A percentile compares a stretch with the other conserved stretches of the same genome.
Evolutionary conservation across 2,888 invertebrate species (phyloP).

Genomic region (Ectemnius cavifrons): DNA sequence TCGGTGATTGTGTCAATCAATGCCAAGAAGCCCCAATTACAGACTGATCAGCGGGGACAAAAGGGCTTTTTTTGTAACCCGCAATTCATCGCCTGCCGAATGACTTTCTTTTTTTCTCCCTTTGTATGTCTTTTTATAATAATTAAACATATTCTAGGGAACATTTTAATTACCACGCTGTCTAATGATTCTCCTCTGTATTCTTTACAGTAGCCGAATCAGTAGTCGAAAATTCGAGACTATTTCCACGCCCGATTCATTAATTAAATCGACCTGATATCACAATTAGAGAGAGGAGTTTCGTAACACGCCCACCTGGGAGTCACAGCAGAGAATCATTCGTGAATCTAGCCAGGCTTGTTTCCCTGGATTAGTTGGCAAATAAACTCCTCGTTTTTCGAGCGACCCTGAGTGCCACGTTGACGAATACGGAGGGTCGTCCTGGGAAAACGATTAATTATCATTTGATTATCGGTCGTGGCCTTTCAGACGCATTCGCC

Average conservation of each 20-base stretch:
- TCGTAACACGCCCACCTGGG: slow-evolving; percentile 12
- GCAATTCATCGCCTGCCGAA: background rate
- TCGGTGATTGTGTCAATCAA: slow-evolving; percentile 45
- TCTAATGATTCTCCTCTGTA: no score
- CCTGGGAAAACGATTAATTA: slow-evolving; percentile 40
- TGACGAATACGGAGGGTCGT: slow-evolving; percentile 44
- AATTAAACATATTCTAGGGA: no score
- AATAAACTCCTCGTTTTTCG: slow-evolving; percentile 35
- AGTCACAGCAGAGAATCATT: slow-evolving; percentile 19
- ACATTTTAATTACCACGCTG: no score
- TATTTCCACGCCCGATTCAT: slow-evolving; percentile 24
- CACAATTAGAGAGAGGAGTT: slow-evolving; percentile 26
- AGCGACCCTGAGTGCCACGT: slow-evolving; percentile 31
- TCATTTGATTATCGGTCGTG: slow-evolving; percentile 39
- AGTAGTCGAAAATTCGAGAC: no score
- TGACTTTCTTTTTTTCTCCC: background rate
- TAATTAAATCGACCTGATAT: slow-evolving; percentile 42
- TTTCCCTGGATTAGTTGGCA: slow-evolving; percentile 23
- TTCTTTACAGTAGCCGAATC: no score
- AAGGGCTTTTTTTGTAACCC: background rate
- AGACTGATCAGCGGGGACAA: background rate
- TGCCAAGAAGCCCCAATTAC: slow-evolving; percentile 28
- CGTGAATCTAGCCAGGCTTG: slow-evolving; percentile 29
- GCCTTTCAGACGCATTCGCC: no score
- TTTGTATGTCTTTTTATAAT: no score